Percentiles rank a stretch among this genome's conserved stretches.
Conservation (phyloP, 2,113 vertebrate species). For the Spheniscus mendiculus region DNA sequence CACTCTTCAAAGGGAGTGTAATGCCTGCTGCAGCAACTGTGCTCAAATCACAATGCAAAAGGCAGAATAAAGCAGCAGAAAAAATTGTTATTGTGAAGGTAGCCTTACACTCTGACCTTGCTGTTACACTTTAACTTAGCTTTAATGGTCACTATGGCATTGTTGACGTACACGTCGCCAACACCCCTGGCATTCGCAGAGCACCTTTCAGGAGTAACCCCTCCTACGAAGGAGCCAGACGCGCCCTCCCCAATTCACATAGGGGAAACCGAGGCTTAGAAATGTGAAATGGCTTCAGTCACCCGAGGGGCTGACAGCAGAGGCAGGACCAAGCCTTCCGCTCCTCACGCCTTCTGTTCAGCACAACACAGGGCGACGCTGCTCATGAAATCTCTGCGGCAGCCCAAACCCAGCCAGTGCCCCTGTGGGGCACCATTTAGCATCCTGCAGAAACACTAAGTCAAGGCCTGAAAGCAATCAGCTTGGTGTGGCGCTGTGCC, state of each 20-base stretch:
- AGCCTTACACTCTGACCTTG: not conserved
- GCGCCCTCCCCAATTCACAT: rapidly evolving
- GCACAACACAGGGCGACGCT: rapidly evolving
- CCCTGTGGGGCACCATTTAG: rapidly evolving
- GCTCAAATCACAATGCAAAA: constrained; percentile 10
- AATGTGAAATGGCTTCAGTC: not conserved
- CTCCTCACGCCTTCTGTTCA: not conserved
- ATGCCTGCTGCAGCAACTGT: constrained; percentile 3
- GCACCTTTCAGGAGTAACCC: not conserved
- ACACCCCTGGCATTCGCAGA: rapidly evolving
- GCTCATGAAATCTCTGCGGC: not conserved
- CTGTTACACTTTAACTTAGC: not conserved
- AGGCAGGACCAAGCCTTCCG: not conserved
- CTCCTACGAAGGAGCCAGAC: not conserved
- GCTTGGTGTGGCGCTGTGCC: rapidly evolving
- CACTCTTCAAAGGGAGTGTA: constrained; percentile 57
- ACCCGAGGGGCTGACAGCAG: rapidly evolving
- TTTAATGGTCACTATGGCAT: not conserved
- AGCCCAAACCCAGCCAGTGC: not conserved
- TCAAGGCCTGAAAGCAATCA: not conserved
- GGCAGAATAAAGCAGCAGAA: constrained; percentile 16
- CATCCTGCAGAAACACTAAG: not conserved
- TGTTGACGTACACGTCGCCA: not conserved
- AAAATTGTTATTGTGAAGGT: not conserved
- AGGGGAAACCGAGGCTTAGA: not conserved